Evolutionary conservation across 2,797 vertebrate genomes (phyloP).

Genomic region (Ciconia nigra): DNA sequence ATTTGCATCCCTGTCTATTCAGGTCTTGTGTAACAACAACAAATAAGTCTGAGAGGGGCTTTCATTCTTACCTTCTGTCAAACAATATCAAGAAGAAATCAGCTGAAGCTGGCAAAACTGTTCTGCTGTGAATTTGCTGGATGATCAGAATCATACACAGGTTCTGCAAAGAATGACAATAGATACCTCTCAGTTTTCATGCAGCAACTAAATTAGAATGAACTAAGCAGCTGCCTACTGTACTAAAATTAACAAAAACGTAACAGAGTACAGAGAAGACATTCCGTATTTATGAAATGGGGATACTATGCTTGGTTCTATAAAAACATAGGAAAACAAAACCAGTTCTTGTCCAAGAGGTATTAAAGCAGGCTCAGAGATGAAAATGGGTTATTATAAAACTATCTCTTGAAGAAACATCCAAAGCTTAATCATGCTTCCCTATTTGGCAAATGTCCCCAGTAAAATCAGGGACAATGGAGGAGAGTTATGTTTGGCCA

Average conservation of each 20-base stretch:
- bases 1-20: neutral
- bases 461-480: neutral
- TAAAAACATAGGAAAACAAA: neutral
- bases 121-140: neutral
- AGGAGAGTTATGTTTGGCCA: neutral
- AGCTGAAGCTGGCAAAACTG: conserved; percentile 24
- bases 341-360: neutral
- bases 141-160: neutral
- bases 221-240: neutral
- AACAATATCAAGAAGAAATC: neutral
- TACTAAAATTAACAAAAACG: neutral
- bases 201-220: neutral
- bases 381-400: neutral
- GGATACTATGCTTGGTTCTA: neutral
- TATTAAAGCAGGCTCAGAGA: neutral
- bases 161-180: conserved; percentile 1
- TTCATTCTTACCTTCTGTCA: conserved; percentile 17
- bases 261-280: neutral
- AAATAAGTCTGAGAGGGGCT: neutral
- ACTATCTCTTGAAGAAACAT: neutral
- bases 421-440: neutral
- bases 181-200: neutral
- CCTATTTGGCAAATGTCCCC: neutral
- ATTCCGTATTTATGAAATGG: neutral
- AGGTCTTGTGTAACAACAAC: conserved; percentile 7